Evolutionary conservation across 2,888 invertebrate species (phyloP), one percentile per base, ranked within the genome.

Genomic region (Ochropacha duplaris): DNA sequence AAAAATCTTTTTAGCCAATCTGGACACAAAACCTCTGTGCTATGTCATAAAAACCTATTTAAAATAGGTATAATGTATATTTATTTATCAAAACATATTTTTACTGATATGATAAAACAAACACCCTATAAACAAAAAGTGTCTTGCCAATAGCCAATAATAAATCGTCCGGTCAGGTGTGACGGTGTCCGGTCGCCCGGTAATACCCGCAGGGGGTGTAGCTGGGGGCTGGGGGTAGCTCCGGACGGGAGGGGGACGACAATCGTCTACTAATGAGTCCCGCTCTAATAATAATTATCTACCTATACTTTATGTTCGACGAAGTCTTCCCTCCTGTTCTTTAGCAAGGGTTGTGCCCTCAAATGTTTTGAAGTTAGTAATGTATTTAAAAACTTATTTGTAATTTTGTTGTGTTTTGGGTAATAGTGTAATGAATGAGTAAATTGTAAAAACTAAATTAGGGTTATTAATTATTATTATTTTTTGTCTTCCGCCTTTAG

Each of bases 221-320:
- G 54, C 59, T 63, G 60, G 66, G 64, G 59, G 55, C 60, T 65
- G 66, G 64, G 59, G 55, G 60, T 65, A 54, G 31, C 49, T 44
- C 57, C 54, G 44, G 34, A 44, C 56, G 57, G 61, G 56, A 57
- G 64, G 66, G 66, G 71, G 74, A 82, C 83, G 86, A 91, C 92
- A 92, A 92, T 92, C 90, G 92, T 67, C 76, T 80, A 83, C 90
- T 92, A 92, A 92, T 92, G 91, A 92, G 90, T 84, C 87, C 75
- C 76, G 78, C 80, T 86, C 87, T 87, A 87, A 88, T 91, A 87
- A 91, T 91, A 87, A 92, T 92, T 92, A 92, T 88, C 91, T 85
- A 87, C 84, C 90, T 88, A 90, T 89, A 91, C 90, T 92, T 89
- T 91, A 87, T 87, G 86, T 79, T 82, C 79, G 73, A 64, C 76